These are phyloP conservation scores for Propithecus coquereli DNA, from an alignment of 2,113 vertebrate genomes.

Conservation along the genomic window DNA sequence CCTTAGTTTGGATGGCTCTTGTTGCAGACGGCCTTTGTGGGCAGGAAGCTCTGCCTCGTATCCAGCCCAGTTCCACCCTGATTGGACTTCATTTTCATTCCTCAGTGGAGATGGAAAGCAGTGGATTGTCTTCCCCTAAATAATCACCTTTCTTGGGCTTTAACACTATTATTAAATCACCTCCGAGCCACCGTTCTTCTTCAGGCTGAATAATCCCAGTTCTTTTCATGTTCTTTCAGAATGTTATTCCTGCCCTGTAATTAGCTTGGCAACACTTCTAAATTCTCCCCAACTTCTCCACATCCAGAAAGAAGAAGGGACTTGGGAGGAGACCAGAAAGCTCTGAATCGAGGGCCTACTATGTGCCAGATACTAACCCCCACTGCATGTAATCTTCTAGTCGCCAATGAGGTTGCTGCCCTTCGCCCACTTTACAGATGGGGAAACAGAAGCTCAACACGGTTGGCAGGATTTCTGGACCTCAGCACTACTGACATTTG, in stretches of 20 bases:
- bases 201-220: slow-evolving; percentile 24
- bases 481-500: not conserved
- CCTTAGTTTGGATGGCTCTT: not conserved
- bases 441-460: not conserved
- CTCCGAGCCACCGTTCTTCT: slow-evolving; percentile 49
- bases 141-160: slow-evolving; percentile 23
- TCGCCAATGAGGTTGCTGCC: not conserved
- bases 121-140: not conserved
- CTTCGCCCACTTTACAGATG: not conserved
- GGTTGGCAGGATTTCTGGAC: not conserved
- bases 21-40: not conserved
- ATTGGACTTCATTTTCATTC: not conserved
- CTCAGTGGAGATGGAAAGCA: not conserved
- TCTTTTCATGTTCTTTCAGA: slow-evolving; percentile 46
- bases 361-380: too few relatives aligned
- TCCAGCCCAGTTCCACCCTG: not conserved
- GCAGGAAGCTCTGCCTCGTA: not conserved
- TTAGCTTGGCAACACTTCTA: slow-evolving; percentile 39
- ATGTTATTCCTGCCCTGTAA: slow-evolving; percentile 12
- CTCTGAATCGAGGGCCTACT: not conserved
- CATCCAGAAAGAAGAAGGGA: not conserved
- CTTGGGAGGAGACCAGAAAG: not conserved
- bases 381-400: not conserved
- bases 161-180: slow-evolving; percentile 54
- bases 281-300: not conserved